Conservation (phyloP, 1,140 invertebrate genomes). For the Stegodyphus dumicola region DNA sequence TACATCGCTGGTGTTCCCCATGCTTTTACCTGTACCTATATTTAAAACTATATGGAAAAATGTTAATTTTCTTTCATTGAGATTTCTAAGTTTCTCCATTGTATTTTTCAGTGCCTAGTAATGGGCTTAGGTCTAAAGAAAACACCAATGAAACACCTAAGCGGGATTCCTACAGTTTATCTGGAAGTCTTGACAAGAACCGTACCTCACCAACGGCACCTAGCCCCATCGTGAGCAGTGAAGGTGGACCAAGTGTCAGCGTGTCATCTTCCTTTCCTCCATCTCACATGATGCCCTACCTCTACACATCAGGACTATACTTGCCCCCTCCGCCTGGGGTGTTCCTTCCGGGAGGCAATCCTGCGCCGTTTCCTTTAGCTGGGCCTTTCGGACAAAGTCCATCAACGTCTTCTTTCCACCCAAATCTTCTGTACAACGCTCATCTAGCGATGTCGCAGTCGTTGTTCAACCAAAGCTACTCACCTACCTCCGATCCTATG, state of each 20-base stretch:
- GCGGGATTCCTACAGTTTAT: not conserved
- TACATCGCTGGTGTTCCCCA: too few species aligned
- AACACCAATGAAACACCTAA: not conserved
- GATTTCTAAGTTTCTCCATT: not conserved
- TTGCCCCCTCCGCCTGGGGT: slow-evolving; percentile 34
- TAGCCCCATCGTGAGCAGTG: slow-evolving; percentile 32
- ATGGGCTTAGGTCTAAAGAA: slow-evolving; percentile 13
- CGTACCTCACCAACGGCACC: slow-evolving; percentile 4
- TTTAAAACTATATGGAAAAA: too few species aligned
- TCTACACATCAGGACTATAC: slow-evolving; percentile 50
- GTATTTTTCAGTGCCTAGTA: slow-evolving; percentile 26
- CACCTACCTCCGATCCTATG: slow-evolving; percentile 6
- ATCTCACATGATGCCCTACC: slow-evolving; percentile 47
- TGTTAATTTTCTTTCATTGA: too few species aligned
- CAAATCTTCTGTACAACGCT: slow-evolving; percentile 38
- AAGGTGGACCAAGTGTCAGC: slow-evolving; percentile 42
- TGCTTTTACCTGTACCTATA: too few species aligned
- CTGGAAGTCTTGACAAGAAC: not conserved
- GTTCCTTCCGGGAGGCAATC: slow-evolving; percentile 14
- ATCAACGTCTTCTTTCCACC: slow-evolving; percentile 19
- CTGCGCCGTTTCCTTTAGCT: slow-evolving; percentile 1
- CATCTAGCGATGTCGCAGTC: slow-evolving; percentile 55
- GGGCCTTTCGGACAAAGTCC: slow-evolving; percentile 39
- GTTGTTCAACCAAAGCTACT: slow-evolving; percentile 46
- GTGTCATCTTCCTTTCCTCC: slow-evolving; percentile 52